Percentiles rank a stretch among this genome's conserved stretches.
These are phyloP conservation scores for Zaprionus capensis DNA, from an alignment of 1,140 invertebrate genomes.

Conservation along the genomic window DNA sequence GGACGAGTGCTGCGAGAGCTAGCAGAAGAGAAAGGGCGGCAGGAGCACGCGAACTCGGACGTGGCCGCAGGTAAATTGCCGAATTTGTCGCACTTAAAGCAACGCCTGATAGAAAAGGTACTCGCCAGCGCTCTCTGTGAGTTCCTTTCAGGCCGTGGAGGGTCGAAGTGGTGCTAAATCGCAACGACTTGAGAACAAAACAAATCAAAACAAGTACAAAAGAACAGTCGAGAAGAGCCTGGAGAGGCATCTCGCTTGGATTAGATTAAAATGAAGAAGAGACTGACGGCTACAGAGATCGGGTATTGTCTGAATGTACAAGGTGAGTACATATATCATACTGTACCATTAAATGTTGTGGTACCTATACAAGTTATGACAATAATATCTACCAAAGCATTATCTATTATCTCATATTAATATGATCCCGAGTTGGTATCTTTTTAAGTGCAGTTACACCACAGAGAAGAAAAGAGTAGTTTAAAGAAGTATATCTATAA, in stretches of 20 bases:
- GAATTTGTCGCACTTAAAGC: constrained; percentile 62
- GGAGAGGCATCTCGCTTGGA: neutral
- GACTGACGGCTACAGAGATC: no score
- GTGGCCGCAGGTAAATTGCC: constrained; percentile 48
- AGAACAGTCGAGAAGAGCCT: neutral
- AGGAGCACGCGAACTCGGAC: neutral
- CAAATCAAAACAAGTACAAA: neutral
- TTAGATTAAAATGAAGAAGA: neutral
- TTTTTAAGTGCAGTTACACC: no score
- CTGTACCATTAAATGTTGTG: no score
- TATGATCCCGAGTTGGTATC: no score
- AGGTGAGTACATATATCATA: no score
- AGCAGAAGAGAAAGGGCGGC: neutral
- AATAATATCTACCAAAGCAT: no score
- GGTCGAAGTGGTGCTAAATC: neutral
- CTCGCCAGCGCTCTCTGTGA: neutral
- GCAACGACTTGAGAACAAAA: neutral
- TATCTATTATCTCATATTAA: no score
- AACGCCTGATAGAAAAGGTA: constrained; percentile 29
- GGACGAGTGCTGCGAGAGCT: neutral
- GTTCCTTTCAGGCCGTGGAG: neutral
- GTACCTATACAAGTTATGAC: no score
- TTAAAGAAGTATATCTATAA: no score
- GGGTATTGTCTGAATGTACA: no score
- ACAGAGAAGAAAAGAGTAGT: no score